phyloP scores from a whole-genome alignment of 1,140 invertebrate species.

The Araneus ventricosus region DNA sequence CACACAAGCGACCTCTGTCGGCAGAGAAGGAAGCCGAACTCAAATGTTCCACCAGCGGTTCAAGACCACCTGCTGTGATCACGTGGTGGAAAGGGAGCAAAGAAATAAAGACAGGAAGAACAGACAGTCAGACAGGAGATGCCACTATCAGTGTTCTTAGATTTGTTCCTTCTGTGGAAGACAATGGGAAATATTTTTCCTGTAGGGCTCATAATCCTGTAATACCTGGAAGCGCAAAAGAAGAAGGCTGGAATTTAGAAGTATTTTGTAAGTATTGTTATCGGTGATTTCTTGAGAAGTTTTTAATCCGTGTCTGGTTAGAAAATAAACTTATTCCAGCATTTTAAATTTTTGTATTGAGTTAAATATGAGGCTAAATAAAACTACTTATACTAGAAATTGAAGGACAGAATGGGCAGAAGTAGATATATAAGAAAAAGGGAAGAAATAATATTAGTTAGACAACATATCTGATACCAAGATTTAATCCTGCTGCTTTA shows the following conservation, averaged over 20 bases:
- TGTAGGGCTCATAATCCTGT: conserved; percentile 76
- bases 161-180: conserved; percentile 73
- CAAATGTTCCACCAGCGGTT: conserved; percentile 91
- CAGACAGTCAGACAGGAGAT: conserved; percentile 58
- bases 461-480: too few species aligned
- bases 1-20: conserved; percentile 65
- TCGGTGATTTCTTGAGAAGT: not conserved
- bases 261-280: conserved; percentile 88
- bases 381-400: too few species aligned
- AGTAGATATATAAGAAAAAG: too few species aligned
- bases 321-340: too few species aligned
- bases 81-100: conserved; percentile 87
- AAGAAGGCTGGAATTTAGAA: conserved; percentile 91
- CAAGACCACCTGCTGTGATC: conserved; percentile 89
- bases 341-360: too few species aligned
- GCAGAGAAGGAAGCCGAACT: conserved; percentile 83
- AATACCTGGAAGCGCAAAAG: conserved; percentile 82
- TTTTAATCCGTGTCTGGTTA: too few species aligned
- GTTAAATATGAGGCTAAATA: too few species aligned
- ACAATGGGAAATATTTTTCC: conserved; percentile 73
- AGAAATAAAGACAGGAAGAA: conserved; percentile 58
- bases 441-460: too few species aligned
- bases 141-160: conserved; percentile 66
- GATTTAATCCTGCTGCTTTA: too few species aligned
- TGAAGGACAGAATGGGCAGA: too few species aligned